Evolutionary conservation across 2,113 vertebrate species (phyloP), one percentile per base, ranked within the genome.

Genomic region (Neolamprologus cancellatus): DNA sequence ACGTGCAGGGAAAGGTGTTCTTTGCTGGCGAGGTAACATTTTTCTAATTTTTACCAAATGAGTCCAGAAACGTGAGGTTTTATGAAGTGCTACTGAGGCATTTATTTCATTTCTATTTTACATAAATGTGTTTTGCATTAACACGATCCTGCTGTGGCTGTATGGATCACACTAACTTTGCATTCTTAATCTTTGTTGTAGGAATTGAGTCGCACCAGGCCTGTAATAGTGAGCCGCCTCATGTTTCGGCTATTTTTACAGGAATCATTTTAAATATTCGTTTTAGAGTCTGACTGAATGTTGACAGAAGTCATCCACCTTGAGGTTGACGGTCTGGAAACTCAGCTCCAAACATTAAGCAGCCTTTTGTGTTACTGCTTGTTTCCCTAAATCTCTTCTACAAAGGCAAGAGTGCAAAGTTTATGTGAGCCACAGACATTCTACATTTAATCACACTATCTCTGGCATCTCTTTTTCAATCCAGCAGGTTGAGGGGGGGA

Each of bases 11-110:
- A 79, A 99, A 97, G 84, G 7, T 99, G 25, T 99, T 98, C 92
- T 99, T 99, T 53, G 99, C 98, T 74, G 99, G 98, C 2, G 98
- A 99, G 96, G 98, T 99, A 88, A 87, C 5, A 2, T 84, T 85
- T 32, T 32, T 66, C 46, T 0, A 0, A 20, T 44, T 48, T 28
- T 17, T 50, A 48, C 23, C 15, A 74, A 74, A 48, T 28, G 2
- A 48, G 9, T 48, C 23, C 41, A 74, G 41, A 18, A 74, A 74
- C 15, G 0, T 74, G 3, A 41, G 3, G 3, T 30, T 28, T 46
- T 74, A 46, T 48, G 6, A 74, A 44, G 69, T 74, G 9, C 15
- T 18, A 44, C 20, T 71, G 20, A 25, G 8, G 36, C 20, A 71
- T 44, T 44, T 46, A 46, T 11, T 28, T 71, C 1, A 44, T 71